Base-by-base conservation (phyloP, 2,888 invertebrate species). In the Artemia sinica region DNA sequence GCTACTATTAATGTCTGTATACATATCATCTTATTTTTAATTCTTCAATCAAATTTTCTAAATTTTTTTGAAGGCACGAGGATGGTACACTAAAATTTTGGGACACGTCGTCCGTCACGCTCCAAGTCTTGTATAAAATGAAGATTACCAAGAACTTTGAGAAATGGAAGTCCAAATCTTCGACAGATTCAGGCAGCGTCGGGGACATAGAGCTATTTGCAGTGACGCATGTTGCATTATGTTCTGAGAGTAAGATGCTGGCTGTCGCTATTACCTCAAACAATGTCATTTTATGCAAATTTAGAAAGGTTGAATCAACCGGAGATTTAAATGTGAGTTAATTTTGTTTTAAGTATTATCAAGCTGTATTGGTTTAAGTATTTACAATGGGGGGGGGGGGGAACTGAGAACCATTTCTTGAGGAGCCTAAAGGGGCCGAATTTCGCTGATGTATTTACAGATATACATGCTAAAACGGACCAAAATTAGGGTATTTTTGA, bases 61-160 rank as follows among this genome's bases (percentile, higher is more conserved):
- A 51, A 68, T 70, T 50, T 74, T 73, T 70, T 80, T 81, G n/a
- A 80, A 91, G 93, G 68, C 96, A 97, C 80, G 91, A 95, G 73
- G 98, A 99, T 80, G 98, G 98, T 68, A 94, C 94, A 76, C 84
- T 99, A 70, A 96, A 96, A 79, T 98, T 98, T 80, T 98, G 97
- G 97, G 97, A 98, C 79, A 93, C 94, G 66, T 93, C 94, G 76
- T 93, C 92, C 69, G 94, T 94, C 73, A 89, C 91, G 72, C 83
- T 98, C 75, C 95, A 96, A 83, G 88, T 95, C 76, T 84, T 97
- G 77, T 97, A 97, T 82, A 96, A 96, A 83, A 82, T 97, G 76
- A 97, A 96, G 83, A 95, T 95, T 77, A 89, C 91, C 74, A 95
- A 96, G 82, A 84, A 88, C 70, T 89, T 89, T 78, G 89, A 89